Conservation (phyloP, 2,113 vertebrate species). For the Argyrosomus japonicus region DNA sequence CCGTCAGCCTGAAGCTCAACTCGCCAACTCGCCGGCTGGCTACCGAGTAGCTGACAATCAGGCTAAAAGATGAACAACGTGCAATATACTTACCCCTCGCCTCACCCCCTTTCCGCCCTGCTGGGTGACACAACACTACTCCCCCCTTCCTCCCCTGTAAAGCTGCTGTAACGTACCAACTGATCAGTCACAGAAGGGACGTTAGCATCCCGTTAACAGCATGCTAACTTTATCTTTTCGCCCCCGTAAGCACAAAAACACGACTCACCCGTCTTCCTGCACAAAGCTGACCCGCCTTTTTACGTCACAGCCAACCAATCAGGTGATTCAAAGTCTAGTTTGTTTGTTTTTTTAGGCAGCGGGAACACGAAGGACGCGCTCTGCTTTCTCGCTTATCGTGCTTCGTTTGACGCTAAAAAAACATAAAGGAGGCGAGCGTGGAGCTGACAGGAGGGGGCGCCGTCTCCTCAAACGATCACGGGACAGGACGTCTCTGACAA, state of each 20-base stretch:
- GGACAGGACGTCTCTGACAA: too few species aligned
- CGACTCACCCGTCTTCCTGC: slow-evolving; percentile 2
- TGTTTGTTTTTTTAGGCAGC: neutral
- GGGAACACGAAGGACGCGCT: neutral
- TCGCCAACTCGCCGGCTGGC: slow-evolving; percentile 29
- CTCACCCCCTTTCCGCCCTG: neutral
- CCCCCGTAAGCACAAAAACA: slow-evolving; percentile 22
- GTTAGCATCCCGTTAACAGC: neutral
- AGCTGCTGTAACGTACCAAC: slow-evolving; percentile 1
- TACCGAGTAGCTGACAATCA: slow-evolving; percentile 43
- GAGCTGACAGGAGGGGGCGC: too few species aligned
- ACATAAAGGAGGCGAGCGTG: neutral
- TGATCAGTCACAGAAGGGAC: slow-evolving; percentile 20
- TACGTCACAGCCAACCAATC: slow-evolving; percentile 3
- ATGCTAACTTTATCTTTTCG: neutral
- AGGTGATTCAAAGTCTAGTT: neutral
- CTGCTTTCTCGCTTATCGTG: slow-evolving; percentile 1
- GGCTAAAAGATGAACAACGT: slow-evolving; percentile 28
- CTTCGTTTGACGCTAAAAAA: neutral
- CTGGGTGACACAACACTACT: neutral
- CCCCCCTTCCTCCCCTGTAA: neutral
- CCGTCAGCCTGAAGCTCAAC: slow-evolving; percentile 35
- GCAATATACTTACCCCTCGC: slow-evolving; percentile 40
- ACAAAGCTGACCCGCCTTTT: neutral
- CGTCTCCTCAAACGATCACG: too few species aligned